These are phyloP conservation scores for Drosophila gunungcola DNA, from an alignment of 1,140 invertebrate genomes.

Conservation along the genomic window DNA sequence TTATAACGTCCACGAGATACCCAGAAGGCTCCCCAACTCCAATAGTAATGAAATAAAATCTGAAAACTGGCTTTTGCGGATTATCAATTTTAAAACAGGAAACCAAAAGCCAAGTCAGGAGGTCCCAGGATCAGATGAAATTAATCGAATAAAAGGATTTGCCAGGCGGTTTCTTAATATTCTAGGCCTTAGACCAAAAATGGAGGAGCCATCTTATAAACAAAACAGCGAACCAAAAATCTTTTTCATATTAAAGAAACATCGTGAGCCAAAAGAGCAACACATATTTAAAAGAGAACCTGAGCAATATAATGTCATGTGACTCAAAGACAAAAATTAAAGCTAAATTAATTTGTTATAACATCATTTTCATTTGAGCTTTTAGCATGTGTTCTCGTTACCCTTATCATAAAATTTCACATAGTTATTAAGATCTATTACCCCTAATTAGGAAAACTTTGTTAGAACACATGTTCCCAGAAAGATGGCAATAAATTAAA, in stretches of 20 bases:
- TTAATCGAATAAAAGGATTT: slow-evolving; percentile 9
- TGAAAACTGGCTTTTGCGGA: slow-evolving; percentile 37
- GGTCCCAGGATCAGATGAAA: neutral
- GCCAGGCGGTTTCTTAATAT: neutral
- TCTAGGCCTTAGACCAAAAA: neutral
- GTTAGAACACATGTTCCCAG: slow-evolving; percentile 56
- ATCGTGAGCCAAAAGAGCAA: neutral
- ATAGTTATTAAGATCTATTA: slow-evolving; percentile 50
- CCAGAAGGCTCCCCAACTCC: neutral
- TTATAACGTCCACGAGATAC: slow-evolving; percentile 22
- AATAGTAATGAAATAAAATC: slow-evolving; percentile 3
- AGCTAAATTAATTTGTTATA: neutral
- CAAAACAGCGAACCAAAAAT: slow-evolving; percentile 6
- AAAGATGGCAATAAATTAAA: slow-evolving; percentile 65
- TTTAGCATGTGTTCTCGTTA: neutral
- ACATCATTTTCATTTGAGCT: neutral
- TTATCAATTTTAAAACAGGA: slow-evolving; percentile 36
- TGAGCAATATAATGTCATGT: neutral
- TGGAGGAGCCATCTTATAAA: neutral
- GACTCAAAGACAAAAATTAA: neutral
- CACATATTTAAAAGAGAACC: slow-evolving; percentile 10
- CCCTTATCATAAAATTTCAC: slow-evolving; percentile 15
- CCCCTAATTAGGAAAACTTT: slow-evolving; percentile 57
- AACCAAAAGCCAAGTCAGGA: neutral
- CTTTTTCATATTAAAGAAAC: slow-evolving; percentile 5